These are phyloP conservation scores for Phenacoccus solenopsis DNA, from an alignment of 1,140 invertebrate species.

Conservation along the genomic window DNA sequence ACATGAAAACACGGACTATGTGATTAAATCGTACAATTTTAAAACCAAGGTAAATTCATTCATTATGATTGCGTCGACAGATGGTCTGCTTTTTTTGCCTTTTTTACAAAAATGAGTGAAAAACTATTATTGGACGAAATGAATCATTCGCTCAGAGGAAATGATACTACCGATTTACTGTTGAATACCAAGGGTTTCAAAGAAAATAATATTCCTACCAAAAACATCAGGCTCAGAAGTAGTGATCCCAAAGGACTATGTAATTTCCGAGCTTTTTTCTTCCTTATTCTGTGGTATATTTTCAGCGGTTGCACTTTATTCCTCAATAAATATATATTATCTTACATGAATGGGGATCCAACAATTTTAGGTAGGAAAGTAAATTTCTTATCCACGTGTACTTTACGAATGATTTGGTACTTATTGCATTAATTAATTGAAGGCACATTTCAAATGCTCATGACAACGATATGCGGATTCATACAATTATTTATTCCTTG, in stretches of 20 bases:
- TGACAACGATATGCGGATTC: conserved; percentile 61
- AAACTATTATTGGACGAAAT: not conserved
- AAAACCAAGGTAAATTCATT: too few relatives aligned
- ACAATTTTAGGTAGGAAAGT: conserved; percentile 53
- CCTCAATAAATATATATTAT: conserved; percentile 71
- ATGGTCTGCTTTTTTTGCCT: too few relatives aligned
- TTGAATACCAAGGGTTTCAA: not conserved
- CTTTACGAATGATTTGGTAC: not conserved
- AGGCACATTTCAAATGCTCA: conserved; percentile 63
- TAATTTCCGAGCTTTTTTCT: conserved; percentile 51
- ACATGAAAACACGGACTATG: too few relatives aligned
- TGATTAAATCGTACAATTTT: too few relatives aligned
- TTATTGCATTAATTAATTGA: conserved; percentile 21
- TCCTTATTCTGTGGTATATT: conserved; percentile 61
- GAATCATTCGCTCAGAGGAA: not conserved
- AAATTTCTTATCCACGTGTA: not conserved
- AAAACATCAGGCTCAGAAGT: not conserved
- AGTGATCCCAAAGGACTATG: conserved; percentile 38
- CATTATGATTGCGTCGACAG: too few relatives aligned
- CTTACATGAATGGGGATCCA: conserved; percentile 63
- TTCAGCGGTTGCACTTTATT: conserved; percentile 68
- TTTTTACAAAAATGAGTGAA: not conserved
- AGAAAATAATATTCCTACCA: not conserved
- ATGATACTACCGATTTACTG: not conserved
- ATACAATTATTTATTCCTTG: conserved; percentile 64